phyloP scores from a whole-genome alignment of 2,113 vertebrate genomes.

The Amphiprion ocellaris region DNA sequence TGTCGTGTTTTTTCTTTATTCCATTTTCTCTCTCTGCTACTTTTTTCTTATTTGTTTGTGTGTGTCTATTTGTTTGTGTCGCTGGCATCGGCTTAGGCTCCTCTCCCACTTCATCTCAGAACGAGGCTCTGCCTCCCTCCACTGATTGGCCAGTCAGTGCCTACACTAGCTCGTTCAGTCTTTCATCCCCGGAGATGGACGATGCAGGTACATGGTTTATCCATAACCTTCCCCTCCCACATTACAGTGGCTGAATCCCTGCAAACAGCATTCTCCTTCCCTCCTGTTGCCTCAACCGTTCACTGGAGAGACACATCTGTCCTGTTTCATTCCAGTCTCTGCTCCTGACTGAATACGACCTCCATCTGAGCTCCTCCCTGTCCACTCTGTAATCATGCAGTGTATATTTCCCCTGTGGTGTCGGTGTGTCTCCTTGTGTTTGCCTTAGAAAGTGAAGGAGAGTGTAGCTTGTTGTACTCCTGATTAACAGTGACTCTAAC shows the following conservation, averaged over 20 bases:
- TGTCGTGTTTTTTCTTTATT: constrained; percentile 67
- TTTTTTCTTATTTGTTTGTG: constrained; percentile 68
- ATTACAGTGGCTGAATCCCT: constrained; percentile 48
- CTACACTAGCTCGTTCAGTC: constrained; percentile 92
- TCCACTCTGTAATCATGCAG: constrained; percentile 27
- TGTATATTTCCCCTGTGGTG: constrained; percentile 34
- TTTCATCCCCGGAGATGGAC: constrained; percentile 89
- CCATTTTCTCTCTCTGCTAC: constrained; percentile 72
- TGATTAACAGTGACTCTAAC: neutral
- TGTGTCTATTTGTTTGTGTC: constrained; percentile 71
- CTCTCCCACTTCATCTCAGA: constrained; percentile 93
- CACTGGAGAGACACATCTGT: constrained; percentile 17
- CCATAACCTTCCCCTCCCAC: constrained; percentile 42
- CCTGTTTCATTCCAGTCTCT: constrained; percentile 23
- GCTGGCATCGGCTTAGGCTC: constrained; percentile 84
- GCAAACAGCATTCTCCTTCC: constrained; percentile 43
- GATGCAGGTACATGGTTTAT: constrained; percentile 87
- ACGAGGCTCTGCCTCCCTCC: constrained; percentile 92
- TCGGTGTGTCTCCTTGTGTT: constrained; percentile 45
- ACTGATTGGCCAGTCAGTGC: constrained; percentile 94
- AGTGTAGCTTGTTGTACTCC: neutral
- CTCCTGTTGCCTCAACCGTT: constrained; percentile 33
- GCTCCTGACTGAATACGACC: constrained; percentile 36
- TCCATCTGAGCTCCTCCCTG: constrained; percentile 30
- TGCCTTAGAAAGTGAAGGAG: constrained; percentile 46